Conservation (phyloP, 2,797 vertebrate species). For the Odontamblyopus lacepedii region DNA sequence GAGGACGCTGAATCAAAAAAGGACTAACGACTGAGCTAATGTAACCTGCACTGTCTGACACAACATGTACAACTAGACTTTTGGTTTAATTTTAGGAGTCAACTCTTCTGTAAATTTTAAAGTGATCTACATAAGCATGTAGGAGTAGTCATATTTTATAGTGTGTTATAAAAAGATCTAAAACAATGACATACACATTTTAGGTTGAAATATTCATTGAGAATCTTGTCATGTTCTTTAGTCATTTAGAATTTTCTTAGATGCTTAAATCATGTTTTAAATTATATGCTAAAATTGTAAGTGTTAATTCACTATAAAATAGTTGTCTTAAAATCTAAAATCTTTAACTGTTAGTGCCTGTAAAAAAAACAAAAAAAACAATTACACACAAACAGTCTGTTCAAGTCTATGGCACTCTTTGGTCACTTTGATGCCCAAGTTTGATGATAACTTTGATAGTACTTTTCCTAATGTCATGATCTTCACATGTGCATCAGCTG, state of each 20-base stretch:
- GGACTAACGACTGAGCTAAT: constrained; percentile 69
- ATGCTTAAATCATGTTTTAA: constrained; percentile 33
- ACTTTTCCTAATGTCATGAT: neutral
- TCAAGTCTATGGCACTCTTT: neutral
- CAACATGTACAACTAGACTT: constrained; percentile 28
- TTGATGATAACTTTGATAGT: too few relatives aligned
- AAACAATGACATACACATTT: neutral
- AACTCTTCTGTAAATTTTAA: constrained; percentile 37
- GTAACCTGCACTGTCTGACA: constrained; percentile 59
- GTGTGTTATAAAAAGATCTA: neutral
- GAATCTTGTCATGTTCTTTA: constrained; percentile 1
- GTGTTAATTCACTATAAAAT: neutral
- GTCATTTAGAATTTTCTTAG: constrained; percentile 1
- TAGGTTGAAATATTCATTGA: neutral
- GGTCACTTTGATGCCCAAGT: neutral
- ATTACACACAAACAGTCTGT: too few relatives aligned
- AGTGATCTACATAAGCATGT: constrained; percentile 42
- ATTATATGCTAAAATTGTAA: neutral
- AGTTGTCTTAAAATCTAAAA: neutral
- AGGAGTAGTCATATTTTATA: constrained; percentile 24
- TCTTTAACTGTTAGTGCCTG: too few relatives aligned
- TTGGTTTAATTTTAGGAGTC: constrained; percentile 28
- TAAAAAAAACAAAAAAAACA: too few relatives aligned
- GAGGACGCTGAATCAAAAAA: constrained; percentile 83
- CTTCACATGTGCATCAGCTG: constrained; percentile 2